Percentiles rank a stretch among this genome's conserved stretches.
phyloP scores from a whole-genome alignment of 1,140 invertebrate genomes.

The Ostrea edulis region DNA sequence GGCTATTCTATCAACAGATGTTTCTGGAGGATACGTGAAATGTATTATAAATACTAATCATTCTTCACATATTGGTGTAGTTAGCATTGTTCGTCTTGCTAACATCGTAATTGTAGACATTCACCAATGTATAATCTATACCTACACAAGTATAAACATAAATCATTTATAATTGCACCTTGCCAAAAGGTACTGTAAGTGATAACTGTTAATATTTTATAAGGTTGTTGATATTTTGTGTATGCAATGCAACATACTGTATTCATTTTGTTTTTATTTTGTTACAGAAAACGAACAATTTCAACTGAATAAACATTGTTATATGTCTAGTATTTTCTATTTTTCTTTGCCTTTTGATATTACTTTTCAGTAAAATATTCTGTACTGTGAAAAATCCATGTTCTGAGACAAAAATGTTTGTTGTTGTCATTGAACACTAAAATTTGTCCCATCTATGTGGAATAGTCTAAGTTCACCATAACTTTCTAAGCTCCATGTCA shows the following conservation, averaged over 20 bases:
- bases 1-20: not conserved
- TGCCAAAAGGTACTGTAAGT: not conserved
- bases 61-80: constrained; percentile 14
- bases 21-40: not conserved
- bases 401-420: not conserved
- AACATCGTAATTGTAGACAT: not conserved
- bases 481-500: not conserved
- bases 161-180: not conserved
- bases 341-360: not conserved
- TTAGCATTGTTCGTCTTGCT: constrained; percentile 7
- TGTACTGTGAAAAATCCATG: not conserved
- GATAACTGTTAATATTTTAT: not conserved
- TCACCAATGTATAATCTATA: not conserved
- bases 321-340: not conserved
- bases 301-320: not conserved
- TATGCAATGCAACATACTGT: not conserved
- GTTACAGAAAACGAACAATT: not conserved
- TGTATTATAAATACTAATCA: not conserved
- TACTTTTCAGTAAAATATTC: no score
- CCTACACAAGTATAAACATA: not conserved
- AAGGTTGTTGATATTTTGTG: not conserved
- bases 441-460: not conserved
- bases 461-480: not conserved
- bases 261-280: constrained; percentile 16
- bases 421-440: not conserved